Conservation (phyloP, 1,140 invertebrate species). For the Platorchestia sp. region DNA sequence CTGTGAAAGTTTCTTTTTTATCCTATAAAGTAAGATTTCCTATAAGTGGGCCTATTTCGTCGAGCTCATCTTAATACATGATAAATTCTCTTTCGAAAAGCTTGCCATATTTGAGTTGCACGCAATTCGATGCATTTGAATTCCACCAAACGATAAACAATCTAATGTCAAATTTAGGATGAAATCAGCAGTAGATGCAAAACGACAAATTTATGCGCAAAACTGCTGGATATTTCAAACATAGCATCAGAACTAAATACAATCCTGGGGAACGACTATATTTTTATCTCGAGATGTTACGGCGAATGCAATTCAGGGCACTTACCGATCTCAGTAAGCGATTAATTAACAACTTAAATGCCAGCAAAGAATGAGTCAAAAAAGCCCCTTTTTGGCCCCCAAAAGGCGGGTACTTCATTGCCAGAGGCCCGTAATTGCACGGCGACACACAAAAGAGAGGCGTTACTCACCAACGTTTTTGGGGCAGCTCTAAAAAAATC, state of each 20-base stretch:
- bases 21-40: too few species aligned
- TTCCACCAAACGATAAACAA: not conserved
- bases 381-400: not conserved
- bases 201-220: not conserved
- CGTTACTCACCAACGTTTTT: not conserved
- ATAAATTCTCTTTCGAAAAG: too few species aligned
- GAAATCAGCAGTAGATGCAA: too few species aligned
- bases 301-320: not conserved
- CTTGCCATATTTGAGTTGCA: too few species aligned
- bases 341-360: not conserved
- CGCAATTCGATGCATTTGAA: too few species aligned
- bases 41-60: too few species aligned
- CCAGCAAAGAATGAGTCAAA: not conserved
- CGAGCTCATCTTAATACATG: too few species aligned
- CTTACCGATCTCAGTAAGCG: not conserved
- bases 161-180: too few species aligned
- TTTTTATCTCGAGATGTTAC: not conserved
- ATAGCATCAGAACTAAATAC: not conserved
- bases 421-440: not conserved
- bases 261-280: not conserved
- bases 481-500: not conserved
- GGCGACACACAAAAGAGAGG: not conserved
- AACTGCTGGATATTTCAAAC: too few species aligned
- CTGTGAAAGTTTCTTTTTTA: too few species aligned
- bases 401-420: not conserved